Conservation (phyloP, 2,888 invertebrate species). For the Heliconius aoede region DNA sequence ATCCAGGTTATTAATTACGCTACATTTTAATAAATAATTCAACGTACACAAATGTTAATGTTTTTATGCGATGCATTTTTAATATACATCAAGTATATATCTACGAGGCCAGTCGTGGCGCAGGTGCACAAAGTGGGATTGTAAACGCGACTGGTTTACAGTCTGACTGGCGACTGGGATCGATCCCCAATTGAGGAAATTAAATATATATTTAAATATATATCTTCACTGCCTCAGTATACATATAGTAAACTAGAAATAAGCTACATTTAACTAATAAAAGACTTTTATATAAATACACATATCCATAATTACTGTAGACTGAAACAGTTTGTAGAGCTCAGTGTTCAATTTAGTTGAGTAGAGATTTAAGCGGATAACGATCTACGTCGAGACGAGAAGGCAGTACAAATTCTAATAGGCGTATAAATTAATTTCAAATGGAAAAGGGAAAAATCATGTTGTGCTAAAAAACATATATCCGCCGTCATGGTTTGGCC, state of each 20-base stretch:
- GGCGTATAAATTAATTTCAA: background rate
- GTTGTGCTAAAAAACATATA: background rate
- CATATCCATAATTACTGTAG: background rate
- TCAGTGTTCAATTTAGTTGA: background rate
- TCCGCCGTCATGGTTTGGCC: no score
- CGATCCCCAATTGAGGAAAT: background rate
- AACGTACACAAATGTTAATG: constrained; percentile 10
- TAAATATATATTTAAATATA: background rate
- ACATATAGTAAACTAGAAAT: no score
- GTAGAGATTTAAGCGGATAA: background rate
- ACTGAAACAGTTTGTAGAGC: background rate
- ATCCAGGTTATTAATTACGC: background rate
- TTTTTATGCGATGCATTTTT: constrained; percentile 21
- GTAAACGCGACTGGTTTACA: no score
- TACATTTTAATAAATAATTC: constrained; percentile 27
- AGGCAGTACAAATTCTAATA: background rate
- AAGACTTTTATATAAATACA: background rate
- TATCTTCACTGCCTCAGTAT: background rate
- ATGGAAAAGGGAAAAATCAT: background rate
- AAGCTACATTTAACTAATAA: no score
- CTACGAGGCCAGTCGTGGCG: no score
- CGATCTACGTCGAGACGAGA: background rate
- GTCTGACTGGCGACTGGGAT: no score
- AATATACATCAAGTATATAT: background rate
- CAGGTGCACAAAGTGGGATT: background rate